Evolutionary conservation across 2,888 invertebrate genomes (phyloP).

Genomic region (Rhagonycha lutea): DNA sequence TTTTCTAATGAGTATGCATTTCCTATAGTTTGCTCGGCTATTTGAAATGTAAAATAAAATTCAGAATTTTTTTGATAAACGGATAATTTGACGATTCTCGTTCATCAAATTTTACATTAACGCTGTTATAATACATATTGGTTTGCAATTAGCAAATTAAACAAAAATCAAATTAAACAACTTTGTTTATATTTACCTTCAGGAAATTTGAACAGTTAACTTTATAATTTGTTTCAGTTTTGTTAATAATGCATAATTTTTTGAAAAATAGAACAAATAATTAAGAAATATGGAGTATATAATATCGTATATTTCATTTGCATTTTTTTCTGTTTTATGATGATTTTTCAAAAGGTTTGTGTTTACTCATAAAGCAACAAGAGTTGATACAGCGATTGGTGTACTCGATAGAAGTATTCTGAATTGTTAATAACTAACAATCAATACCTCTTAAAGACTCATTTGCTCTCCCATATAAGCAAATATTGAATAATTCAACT

Average conservation of each 20-base stretch:
- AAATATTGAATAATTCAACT: slow-evolving; percentile 36
- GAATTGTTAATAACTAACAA: slow-evolving; percentile 43
- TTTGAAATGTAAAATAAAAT: neutral
- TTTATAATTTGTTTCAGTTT: neutral
- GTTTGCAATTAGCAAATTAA: slow-evolving; percentile 24
- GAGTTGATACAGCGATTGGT: slow-evolving; percentile 31
- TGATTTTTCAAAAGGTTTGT: slow-evolving; percentile 2
- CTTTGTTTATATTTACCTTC: slow-evolving; percentile 2
- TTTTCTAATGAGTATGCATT: neutral
- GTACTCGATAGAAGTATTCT: slow-evolving; percentile 35
- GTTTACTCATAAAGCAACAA: slow-evolving; percentile 25
- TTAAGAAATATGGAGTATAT: neutral
- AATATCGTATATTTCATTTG: neutral
- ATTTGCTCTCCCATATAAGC: slow-evolving; percentile 43
- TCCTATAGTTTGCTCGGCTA: neutral
- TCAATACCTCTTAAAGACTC: slow-evolving; percentile 42
- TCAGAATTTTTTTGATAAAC: neutral
- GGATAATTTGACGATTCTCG: neutral
- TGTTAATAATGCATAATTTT: neutral
- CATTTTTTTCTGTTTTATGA: neutral
- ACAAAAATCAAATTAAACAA: slow-evolving; percentile 7
- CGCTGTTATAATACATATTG: slow-evolving; percentile 11
- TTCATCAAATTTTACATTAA: slow-evolving; percentile 7
- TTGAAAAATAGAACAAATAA: neutral
- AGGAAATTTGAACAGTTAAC: neutral